Evolutionary conservation across 2,888 invertebrate genomes (phyloP), one percentile per base, ranked within the genome.

Genomic region (Vanessa cardui): DNA sequence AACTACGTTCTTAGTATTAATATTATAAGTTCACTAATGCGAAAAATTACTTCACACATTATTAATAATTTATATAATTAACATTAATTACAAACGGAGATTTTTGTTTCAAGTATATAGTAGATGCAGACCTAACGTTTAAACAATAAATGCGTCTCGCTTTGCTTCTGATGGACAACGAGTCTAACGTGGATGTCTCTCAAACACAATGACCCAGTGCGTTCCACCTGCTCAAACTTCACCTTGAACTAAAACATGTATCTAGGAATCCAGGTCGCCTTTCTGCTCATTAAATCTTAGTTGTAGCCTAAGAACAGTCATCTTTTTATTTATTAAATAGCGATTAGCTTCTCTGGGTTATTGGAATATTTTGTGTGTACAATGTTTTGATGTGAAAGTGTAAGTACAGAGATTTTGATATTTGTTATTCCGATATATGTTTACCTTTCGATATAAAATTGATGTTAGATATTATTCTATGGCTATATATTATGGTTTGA

Each of bases 161-260:
- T 50, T 50, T 12, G 20, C 4, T 20, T 15, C 12, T 12, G 12
- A 39, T 12, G 39, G 12, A 39, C 2, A 26, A 9, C 12, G 15
- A 49, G 3, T 7, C 9, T 20, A 49, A 49, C 20, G 9, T 18
- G 18, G n/a, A 8, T 18, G 49, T 20, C 7, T 18, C n/a, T 18
- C 20, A 50, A 15, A 50, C 21, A 50, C 50, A 62, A 31, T 46
- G 31, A 45, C 26, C 46, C 45, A 16, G 44, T 54, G 6, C 44
- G 49, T n/a, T 21, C 47, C 61, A 52, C n/a, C 9, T 16, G 31
- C 15, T 12, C 31, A 12, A 64, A 59, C 59, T 49, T 63, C 68
- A 64, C 68, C 68, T 68, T 68, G 68, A 68, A 68, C 58, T 68
- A 61, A 61, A 61, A 64, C 45, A 33, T 20, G 49, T 58, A 49